Conservation (phyloP, 2,113 vertebrate genomes). For the Prunella himalayana region DNA sequence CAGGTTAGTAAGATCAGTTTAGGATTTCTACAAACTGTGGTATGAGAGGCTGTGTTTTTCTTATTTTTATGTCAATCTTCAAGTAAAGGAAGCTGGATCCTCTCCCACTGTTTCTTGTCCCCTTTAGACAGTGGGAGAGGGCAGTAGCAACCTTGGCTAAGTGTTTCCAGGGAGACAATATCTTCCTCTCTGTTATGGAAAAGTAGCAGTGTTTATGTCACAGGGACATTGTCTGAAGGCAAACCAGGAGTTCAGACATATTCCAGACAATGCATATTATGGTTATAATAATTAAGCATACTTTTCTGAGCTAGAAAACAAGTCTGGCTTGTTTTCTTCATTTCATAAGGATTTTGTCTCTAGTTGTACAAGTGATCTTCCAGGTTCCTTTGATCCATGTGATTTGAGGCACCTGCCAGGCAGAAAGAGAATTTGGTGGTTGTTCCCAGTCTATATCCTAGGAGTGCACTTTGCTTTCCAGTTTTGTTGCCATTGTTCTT, state of each 20-base stretch:
- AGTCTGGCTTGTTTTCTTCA: neutral
- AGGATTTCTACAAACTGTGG: neutral
- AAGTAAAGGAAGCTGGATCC: neutral
- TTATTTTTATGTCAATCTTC: neutral
- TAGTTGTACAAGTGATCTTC: neutral
- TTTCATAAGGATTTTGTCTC: neutral
- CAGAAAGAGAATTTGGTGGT: neutral
- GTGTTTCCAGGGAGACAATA: neutral
- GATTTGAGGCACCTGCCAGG: neutral
- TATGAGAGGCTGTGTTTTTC: neutral
- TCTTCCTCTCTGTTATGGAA: neutral
- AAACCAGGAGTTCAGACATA: neutral
- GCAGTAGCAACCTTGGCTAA: neutral
- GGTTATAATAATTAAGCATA: neutral
- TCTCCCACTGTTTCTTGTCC: neutral
- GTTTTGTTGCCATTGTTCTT: neutral
- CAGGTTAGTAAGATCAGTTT: neutral
- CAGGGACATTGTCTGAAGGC: neutral
- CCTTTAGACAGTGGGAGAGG: neutral
- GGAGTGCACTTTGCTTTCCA: neutral
- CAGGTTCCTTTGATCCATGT: neutral
- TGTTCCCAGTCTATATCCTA: neutral
- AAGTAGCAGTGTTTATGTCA: neutral
- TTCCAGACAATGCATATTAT: neutral
- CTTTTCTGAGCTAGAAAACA: neutral